phyloP scores from a whole-genome alignment of 2,113 vertebrate genomes.

The Cinclus cinclus region DNA sequence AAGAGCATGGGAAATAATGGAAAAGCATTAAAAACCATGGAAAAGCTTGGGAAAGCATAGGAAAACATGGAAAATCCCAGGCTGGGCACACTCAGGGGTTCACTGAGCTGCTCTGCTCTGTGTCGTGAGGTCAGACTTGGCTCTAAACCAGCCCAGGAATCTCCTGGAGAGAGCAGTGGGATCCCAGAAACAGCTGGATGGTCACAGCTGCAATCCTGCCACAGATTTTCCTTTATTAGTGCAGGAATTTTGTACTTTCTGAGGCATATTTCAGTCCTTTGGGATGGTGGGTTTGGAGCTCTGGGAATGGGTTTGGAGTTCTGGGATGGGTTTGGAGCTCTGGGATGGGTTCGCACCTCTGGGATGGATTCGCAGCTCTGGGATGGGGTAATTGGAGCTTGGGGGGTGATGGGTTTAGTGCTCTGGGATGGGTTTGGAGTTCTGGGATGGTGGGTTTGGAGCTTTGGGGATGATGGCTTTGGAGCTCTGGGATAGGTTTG shows the following conservation, averaged over 20 bases:
- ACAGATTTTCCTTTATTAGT: not conserved
- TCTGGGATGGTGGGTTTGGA: not conserved
- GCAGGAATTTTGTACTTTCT: not conserved
- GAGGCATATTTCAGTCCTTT: not conserved
- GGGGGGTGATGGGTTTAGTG: not conserved
- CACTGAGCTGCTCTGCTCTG: not conserved
- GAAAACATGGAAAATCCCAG: not conserved
- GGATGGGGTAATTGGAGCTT: not conserved
- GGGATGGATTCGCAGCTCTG: too few species aligned
- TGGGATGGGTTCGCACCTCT: too few species aligned
- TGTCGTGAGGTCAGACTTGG: not conserved
- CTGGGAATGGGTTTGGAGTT: not conserved
- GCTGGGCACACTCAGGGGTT: not conserved
- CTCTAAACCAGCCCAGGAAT: not conserved
- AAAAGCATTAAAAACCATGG: not conserved
- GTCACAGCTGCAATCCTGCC: accelerated
- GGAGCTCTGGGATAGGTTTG: not conserved
- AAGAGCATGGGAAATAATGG: too few species aligned
- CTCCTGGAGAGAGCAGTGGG: not conserved
- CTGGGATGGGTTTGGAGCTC: not conserved
- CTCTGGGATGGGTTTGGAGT: not conserved
- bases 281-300: not conserved
- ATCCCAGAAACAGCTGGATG: not conserved
- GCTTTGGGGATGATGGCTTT: not conserved
- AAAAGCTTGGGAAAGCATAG: not conserved